Evolutionary conservation across 2,797 vertebrate species (phyloP), one percentile per base, ranked within the genome.

Genomic region (Chaetodon trifasciatus): DNA sequence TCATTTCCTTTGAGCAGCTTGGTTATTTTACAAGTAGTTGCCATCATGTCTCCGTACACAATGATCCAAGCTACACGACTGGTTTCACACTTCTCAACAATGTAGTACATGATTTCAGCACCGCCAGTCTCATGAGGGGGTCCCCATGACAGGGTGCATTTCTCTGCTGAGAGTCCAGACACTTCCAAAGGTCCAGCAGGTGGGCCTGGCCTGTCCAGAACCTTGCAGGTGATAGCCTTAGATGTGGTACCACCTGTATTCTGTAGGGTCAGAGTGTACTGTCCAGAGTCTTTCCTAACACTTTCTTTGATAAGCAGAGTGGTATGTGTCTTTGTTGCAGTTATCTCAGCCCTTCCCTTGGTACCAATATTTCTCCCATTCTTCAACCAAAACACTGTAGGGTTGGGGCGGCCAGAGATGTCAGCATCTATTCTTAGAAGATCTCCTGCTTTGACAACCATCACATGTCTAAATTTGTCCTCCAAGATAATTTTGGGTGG

Each of bases 71-170:
- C 95, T 80, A 99, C 95, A 72, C 95, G 97, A 79, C 98, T 99
- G 78, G 98, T 99, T 94, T 99, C 98, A 91, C 98, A 97, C 89
- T 99, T 99, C 91, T 99, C 98, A 84, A 99, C 95, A 88, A 98
- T 94, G 82, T 99, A 99, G 88, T 98, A 87, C 88, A 97, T 95
- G 35, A 98, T 97, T 86, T 98, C 96, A 65, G 98, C 98, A 49
- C 98, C 98, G 0, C 98, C 98, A 37, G 96, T 97, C 95, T 99
- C 98, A 86, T 96, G 96, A 76, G 98, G 98, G 3, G 95, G 93
- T 88, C 95, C 98, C 98, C 98, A 99, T n/a, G 96, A 96, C 73
- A 99, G 91, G 60, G 96, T 96, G 65, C 97, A 98, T 89, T 99
- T 99, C 82, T 99, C 98, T 88, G 97, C 95, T 78, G 97, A 97